Evolutionary conservation across 2,888 invertebrate species (phyloP), one percentile per base, ranked within the genome.

Genomic region (Callimorpha dominula): DNA sequence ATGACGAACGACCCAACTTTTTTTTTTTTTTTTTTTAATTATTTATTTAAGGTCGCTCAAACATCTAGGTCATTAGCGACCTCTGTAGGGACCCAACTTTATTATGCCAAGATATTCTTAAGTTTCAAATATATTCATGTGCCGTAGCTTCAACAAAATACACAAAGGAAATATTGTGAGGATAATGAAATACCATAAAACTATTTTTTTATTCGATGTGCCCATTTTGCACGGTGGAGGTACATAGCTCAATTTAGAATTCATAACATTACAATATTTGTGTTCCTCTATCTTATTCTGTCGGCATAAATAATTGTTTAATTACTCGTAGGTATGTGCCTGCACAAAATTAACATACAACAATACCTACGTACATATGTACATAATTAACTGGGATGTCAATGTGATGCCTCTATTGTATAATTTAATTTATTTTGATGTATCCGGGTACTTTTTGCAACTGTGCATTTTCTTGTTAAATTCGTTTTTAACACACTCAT

Each of bases 271-370:
- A 70, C 80, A 73, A 73, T 76, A 68, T 76, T 65, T 81, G 46
- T 70, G 73, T 76, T 77, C 73, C 77, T 77, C 67, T 60, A 70
- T 82, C 77, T 60, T 54, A 70, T 81, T 81, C 71, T 76, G 70
- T 40, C 42, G 65, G 70, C 72, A 78, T 71, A 46, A 31, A 31
- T 31, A 31, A 31, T 31, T 31, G 31, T 31, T 31, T 31, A 31
- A 31, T 31, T 31, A 31, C 31, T 31, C 31, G 42, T 67, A 52
- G 65, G 65, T 57, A 78, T 78, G 74, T 78, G 73, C 71, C 75
- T 78, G 78, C 71, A 69, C 71, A 79, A 70, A 57, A 78, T 73
- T 74, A 80, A 78, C 81, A 85, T 82, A 82, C 46, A 80, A 80
- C 78, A 78, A 78, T 80, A 78, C 65, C 62, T 72, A 78, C 71